Evolutionary conservation across 2,797 vertebrate species (phyloP), one percentile per base, ranked within the genome.

Genomic region (Chloroceryle amazona): DNA sequence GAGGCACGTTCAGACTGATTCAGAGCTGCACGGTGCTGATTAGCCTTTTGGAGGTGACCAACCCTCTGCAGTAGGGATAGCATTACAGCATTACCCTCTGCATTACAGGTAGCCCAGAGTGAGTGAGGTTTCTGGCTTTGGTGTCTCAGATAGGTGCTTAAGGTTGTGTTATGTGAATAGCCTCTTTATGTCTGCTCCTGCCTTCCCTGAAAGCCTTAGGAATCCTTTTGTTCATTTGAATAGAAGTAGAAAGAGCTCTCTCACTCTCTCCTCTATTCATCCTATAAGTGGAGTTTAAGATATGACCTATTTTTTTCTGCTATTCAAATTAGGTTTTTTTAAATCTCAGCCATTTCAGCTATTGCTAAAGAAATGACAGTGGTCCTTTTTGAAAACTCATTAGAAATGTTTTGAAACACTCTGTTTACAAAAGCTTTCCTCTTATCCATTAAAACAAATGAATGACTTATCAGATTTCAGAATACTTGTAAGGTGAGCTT

Each of bases 351-450:
- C 62, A 22, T 86, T 94, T 90, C 54, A 85, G 70, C 35, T 81
- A 62, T 92, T 58, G 57, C 21, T 82, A 20, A 37, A 67, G 28
- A 91, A 96, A 86, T 26, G 44, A 78, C 26, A 72, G 61, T 52
- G 20, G 41, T 90, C 73, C 44, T 55, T 92, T 52, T 37, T 81
- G 52, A 93, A 88, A 96, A 75, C 51, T 72, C 39, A 46, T 82
- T 95, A 95, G 47, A 42, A 74, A 72, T 81, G 22, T 87, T 90
- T 89, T 75, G 46, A 94, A 90, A 65, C 25, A 82, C 13, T 55
- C n/a, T 84, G 70, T 90, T 97, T 96, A 84, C 80, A 89, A 81
- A 92, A 71, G 60, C 29, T 83, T 96, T 96, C 5, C 2, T 97
- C 39, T 80, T 75, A 86, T 49, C 41, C 52, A 37, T 85, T 90